Evolutionary conservation across 2,888 invertebrate species (phyloP).

Genomic region (Caenorhabditis sp.): DNA sequence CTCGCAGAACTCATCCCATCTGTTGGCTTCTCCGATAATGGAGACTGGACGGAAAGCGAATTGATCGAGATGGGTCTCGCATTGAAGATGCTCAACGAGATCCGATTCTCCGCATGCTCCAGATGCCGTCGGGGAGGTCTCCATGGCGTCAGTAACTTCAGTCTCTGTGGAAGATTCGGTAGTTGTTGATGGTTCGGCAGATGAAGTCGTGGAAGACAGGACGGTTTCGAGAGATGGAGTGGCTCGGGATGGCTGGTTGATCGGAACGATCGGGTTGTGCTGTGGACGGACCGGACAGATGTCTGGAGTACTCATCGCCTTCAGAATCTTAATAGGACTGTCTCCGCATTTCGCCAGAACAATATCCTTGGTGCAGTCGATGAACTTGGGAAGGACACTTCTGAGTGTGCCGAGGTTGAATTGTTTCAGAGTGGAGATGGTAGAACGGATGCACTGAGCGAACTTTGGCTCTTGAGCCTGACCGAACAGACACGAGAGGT

Average conservation of each 20-base stretch:
- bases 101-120: conserved; percentile 74
- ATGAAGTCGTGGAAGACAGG: conserved; percentile 37
- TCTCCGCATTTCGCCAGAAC: conserved; percentile 78
- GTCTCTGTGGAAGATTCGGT: conserved; percentile 5
- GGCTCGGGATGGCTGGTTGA: conserved; percentile 41
- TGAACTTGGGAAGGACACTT: conserved; percentile 78
- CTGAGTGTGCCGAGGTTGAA: conserved; percentile 77
- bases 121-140: conserved; percentile 42
- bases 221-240: conserved; percentile 43
- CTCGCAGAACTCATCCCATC: conserved; percentile 76
- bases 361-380: conserved; percentile 79
- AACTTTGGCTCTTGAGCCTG: conserved; percentile 79
- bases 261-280: conserved; percentile 60
- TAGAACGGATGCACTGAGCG: conserved; percentile 79
- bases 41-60: conserved; percentile 78
- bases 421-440: conserved; percentile 78
- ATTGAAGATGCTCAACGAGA: conserved; percentile 76
- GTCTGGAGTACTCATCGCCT: conserved; percentile 75
- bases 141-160: conserved; percentile 25
- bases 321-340: conserved; percentile 73
- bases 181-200: conserved; percentile 34
- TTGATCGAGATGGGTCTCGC: conserved; percentile 76
- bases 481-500: conserved; percentile 79
- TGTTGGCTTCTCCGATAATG: conserved; percentile 75
- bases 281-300: conserved; percentile 69